Evolutionary conservation across 2,888 invertebrate species (phyloP).

Genomic region (Philhelius pedissequus): DNA sequence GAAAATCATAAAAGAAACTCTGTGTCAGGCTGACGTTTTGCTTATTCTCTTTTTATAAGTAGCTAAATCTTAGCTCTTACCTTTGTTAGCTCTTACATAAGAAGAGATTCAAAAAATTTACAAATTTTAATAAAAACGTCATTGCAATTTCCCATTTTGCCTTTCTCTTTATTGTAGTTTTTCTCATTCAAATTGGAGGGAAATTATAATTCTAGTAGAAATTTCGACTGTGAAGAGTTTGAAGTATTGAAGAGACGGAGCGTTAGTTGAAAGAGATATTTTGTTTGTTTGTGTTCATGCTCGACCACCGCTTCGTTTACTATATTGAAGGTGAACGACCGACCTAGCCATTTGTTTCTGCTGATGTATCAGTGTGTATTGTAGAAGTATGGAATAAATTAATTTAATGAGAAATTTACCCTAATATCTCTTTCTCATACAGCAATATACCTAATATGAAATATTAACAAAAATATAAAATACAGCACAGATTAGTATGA

Average conservation of each 20-base stretch:
- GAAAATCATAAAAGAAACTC: not conserved
- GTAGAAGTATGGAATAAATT: not conserved
- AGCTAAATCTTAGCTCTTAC: too few species aligned
- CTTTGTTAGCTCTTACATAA: too few species aligned
- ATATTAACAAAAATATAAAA: constrained; percentile 11
- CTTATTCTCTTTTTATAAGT: not conserved
- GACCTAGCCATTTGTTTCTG: constrained; percentile 78
- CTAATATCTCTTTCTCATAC: not conserved
- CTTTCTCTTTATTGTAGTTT: not conserved
- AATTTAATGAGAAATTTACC: constrained; percentile 43
- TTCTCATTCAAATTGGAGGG: not conserved
- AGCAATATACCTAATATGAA: too few species aligned
- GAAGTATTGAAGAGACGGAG: too few species aligned
- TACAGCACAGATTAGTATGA: not conserved
- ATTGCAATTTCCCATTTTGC: not conserved
- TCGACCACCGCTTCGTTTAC: constrained; percentile 43
- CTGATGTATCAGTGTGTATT: constrained; percentile 22
- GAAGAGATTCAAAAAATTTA: not conserved
- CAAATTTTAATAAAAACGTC: too few species aligned
- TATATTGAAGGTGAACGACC: constrained; percentile 77
- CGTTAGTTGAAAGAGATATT: not conserved
- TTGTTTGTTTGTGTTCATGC: not conserved
- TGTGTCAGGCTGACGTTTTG: not conserved
- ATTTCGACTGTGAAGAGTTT: not conserved
- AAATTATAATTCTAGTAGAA: not conserved